Evolutionary conservation across 2,888 invertebrate genomes (phyloP), one percentile per base, ranked within the genome.

Genomic region (Sympetrum striolatum): DNA sequence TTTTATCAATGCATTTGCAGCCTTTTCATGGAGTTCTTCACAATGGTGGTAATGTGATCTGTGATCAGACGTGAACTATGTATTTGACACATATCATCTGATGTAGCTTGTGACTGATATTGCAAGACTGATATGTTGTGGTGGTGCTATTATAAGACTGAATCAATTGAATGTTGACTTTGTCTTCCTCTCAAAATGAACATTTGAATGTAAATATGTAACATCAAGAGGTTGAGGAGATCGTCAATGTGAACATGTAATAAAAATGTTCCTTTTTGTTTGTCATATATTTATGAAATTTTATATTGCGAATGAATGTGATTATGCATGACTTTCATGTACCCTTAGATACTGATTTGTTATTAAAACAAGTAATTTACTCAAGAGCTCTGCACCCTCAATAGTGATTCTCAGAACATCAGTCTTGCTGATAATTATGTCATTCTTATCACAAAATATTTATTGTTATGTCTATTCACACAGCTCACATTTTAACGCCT

Each of bases 81-180:
- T 86, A 73, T 86, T 37, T 60, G 3, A 37, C 86, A 86, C 86
- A 86, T 86, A 86, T 86, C 86, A 64, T 86, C 86, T 60, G 60
- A 86, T n/a, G 2, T 37, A 86, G 60, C 64, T 37, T 86, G 60
- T 86, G 86, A 86, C 86, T 86, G 86, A 86, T 86, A 64, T 37
- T 86, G 58, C 86, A 86, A 86, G 86, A 86, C 86, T 86, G 86
- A 86, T 60, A n/a, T 22, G 37, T 37, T 86, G 60, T 86, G 86
- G 86, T 31, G 86, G 86, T 86, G 86, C 86, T 86, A 86, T 37
- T 37, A 86, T 86, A 86, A 86, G 86, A 86, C 86, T 86, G 86
- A 86, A 37, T 60, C n/a, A 60, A 60, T 86, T 86, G n/a, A 86
- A 86, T n/a, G 37, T 86, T 86, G 58, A 60, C 86, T 86, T 86